Base-by-base conservation (phyloP, 2,797 vertebrate species). In the Onychomys leucogaster region DNA sequence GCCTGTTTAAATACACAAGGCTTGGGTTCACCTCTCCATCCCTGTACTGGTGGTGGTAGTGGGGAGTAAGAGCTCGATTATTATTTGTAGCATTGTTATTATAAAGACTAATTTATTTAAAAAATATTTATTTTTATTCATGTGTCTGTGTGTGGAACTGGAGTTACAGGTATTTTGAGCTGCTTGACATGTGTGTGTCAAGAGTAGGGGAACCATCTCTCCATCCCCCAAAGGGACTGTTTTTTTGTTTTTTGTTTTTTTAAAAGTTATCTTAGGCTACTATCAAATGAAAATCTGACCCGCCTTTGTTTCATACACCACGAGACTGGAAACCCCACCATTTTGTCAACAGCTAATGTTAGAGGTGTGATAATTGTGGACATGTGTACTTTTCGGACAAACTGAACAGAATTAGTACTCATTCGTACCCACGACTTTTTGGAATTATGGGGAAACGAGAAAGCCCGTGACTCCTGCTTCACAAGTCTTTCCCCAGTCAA, bases 301-400 rank as follows among this genome's bases (percentile, higher is more conserved):
- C 4, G 76, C 67, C 87, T 94, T 92, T 93, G 55, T 63, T 92
- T 95, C 77, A 87, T 69, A 89, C 41, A 90, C 55, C 34, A 88
- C 88, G 37, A 84, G 88, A 87, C 23, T 43, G 88, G 49, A 85
- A 90, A 85, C 16, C 5, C 17, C 67, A 87, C 57, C 41, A 76
- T 83, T 96, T 89, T 84, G n/a, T 37, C 25, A 92, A 34, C 5
- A 77, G 63, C 6, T 61, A 85, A n/a, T 59, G 13, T 93, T 81
- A 77, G 57, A 81, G 32, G 29, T 91, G 16, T 92, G 88, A 77
- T 84, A 89, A 93, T 84, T 84, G 81, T 55, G 77, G 43, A 3
- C 94, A 87, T 71, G 65, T 71, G 8, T 87, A 19, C 76, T 94
- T 96, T 46, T 76, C 27, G 67, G n/a, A 71, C 61, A 92, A 63